Percentiles rank a stretch among this genome's conserved stretches.
Evolutionary conservation across 2,888 invertebrate species (phyloP).

Genomic region (Scaptomyza reducta): DNA sequence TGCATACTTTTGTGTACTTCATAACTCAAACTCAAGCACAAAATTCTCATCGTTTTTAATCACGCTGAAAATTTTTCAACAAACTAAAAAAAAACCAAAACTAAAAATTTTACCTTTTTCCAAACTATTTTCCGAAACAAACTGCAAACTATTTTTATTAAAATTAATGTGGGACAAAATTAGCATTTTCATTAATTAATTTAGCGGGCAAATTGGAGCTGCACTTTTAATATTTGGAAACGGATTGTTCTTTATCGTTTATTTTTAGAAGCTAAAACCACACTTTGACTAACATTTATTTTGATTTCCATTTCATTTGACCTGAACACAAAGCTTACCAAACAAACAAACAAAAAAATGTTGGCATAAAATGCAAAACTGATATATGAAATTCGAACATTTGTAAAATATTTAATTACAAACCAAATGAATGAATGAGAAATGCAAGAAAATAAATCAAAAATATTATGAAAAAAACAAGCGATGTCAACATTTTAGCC

Average conservation of each 20-base stretch:
- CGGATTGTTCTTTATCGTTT: background rate
- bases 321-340: conserved; percentile 33
- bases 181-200: background rate
- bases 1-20: conserved; percentile 40
- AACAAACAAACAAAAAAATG: conserved; percentile 70
- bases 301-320: conserved; percentile 28
- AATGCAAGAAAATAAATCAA: conserved; percentile 37
- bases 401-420: conserved; percentile 55
- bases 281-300: conserved; percentile 6
- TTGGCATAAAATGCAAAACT: conserved; percentile 83
- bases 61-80: conserved; percentile 38
- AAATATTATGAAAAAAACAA: conserved; percentile 62
- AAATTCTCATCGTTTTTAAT: conserved; percentile 50
- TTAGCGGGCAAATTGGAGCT: conserved; percentile 10
- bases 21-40: conserved; percentile 40
- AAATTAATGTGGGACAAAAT: conserved; percentile 9
- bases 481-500: conserved; percentile 84
- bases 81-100: background rate
- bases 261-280: conserved; percentile 1
- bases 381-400: conserved; percentile 54
- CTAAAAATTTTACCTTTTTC: conserved; percentile 43
- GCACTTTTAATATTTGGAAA: conserved; percentile 1
- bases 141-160: conserved; percentile 30
- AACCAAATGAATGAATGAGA: conserved; percentile 33
- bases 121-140: conserved; percentile 48